Evolutionary conservation across 1,140 invertebrate genomes (phyloP).

Genomic region (Luehdorfia chinensis): DNA sequence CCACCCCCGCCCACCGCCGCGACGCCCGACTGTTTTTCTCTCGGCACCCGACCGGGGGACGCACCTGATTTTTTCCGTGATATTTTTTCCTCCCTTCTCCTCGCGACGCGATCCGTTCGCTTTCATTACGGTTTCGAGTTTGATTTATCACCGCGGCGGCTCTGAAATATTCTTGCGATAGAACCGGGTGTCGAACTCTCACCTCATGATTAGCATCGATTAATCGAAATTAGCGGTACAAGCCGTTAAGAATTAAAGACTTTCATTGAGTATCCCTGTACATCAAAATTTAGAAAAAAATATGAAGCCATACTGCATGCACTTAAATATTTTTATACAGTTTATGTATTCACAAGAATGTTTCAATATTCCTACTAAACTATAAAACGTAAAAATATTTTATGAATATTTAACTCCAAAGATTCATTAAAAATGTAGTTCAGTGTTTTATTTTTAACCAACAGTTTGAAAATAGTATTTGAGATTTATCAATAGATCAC

Average conservation of each 20-base stretch:
- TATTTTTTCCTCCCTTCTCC: conserved; percentile 75
- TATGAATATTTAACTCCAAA: too few species aligned
- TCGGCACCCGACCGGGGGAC: conserved; percentile 69
- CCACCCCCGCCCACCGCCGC: conserved; percentile 52
- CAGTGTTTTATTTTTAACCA: too few species aligned
- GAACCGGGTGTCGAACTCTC: conserved; percentile 69
- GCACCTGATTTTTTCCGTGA: conserved; percentile 77
- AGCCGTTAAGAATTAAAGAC: conserved; percentile 11
- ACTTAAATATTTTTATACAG: too few species aligned
- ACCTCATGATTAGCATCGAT: conserved; percentile 71
- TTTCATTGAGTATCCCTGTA: not conserved
- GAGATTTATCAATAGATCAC: conserved; percentile 12
- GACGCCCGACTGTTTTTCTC: conserved; percentile 70
- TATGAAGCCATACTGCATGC: not conserved
- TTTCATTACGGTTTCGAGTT: conserved; percentile 77
- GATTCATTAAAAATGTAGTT: too few species aligned
- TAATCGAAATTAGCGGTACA: conserved; percentile 49
- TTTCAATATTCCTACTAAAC: too few species aligned
- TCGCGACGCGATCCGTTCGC: conserved; percentile 75
- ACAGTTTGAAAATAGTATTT: too few species aligned
- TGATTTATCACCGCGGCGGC: conserved; percentile 74
- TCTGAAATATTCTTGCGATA: conserved; percentile 74
- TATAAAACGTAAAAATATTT: too few species aligned
- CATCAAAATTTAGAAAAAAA: not conserved
- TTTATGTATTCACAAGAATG: too few species aligned